Evolutionary conservation across 2,888 invertebrate species (phyloP).

Genomic region (Lobophora halterata): DNA sequence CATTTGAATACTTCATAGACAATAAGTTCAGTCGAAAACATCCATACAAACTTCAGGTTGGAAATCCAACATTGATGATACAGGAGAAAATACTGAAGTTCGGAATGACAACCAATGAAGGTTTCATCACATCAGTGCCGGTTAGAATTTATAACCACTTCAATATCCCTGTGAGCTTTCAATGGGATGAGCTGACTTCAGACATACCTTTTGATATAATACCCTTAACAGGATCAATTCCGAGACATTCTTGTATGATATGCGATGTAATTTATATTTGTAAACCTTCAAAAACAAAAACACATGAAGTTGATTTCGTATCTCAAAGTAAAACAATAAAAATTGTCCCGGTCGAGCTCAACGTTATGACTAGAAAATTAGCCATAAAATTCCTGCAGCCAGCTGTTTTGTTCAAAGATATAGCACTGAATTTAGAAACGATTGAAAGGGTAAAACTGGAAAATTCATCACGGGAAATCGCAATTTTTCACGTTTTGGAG

Average conservation of each 20-base stretch:
- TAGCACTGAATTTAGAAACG: conserved; percentile 63
- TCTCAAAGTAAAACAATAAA: conserved; percentile 39
- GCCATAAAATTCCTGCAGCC: conserved; percentile 65
- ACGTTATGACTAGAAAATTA: conserved; percentile 59
- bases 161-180: conserved; percentile 55
- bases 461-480: conserved; percentile 77
- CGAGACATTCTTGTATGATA: conserved; percentile 53
- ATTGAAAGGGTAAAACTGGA: conserved; percentile 69
- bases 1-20: conserved; percentile 58
- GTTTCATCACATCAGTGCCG: conserved; percentile 61
- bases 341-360: conserved; percentile 55
- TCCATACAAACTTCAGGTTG: conserved; percentile 52
- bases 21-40: conserved; percentile 54
- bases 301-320: conserved; percentile 57
- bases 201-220: conserved; percentile 66
- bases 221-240: conserved; percentile 55
- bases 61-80: conserved; percentile 51
- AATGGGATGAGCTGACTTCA: conserved; percentile 51
- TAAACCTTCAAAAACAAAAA: conserved; percentile 62
- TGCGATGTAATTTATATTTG: conserved; percentile 59
- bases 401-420: conserved; percentile 59
- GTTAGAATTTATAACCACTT: conserved; percentile 60
- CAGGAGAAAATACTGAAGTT: conserved; percentile 61
- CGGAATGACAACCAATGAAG: conserved; percentile 70
- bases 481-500: conserved; percentile 72